Percentiles rank a stretch among this genome's conserved stretches.
phyloP scores from a whole-genome alignment of 1,140 invertebrate genomes.

The Cotesia glomerata region DNA sequence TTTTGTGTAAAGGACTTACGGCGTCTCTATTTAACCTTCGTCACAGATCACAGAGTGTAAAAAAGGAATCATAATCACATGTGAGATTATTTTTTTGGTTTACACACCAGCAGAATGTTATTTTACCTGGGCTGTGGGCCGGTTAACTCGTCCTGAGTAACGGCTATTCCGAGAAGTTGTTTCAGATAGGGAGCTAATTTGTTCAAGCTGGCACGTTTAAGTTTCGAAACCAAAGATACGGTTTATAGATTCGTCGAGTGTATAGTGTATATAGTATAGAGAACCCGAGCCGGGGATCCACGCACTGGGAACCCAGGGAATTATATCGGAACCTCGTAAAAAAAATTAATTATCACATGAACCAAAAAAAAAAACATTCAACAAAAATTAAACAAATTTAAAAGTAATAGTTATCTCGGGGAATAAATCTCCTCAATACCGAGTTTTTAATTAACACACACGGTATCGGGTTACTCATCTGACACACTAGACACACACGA shows the following conservation, averaged over 20 bases:
- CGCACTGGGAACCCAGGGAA: too few species aligned
- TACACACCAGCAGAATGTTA: conserved; percentile 28
- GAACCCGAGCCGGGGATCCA: background rate
- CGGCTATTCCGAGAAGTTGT: conserved; percentile 63
- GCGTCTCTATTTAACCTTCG: too few species aligned
- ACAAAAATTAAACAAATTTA: background rate
- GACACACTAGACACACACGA: too few species aligned
- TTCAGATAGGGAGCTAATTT: conserved; percentile 63
- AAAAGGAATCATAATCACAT: background rate
- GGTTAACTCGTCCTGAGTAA: conserved; percentile 53
- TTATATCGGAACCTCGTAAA: too few species aligned
- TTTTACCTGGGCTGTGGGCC: conserved; percentile 34
- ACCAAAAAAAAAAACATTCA: background rate
- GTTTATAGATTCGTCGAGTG: background rate
- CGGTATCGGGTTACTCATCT: too few species aligned
- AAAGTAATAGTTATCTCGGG: background rate
- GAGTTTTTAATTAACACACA: too few species aligned
- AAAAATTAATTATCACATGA: too few species aligned
- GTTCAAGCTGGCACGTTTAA: conserved; percentile 35
- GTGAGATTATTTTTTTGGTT: background rate
- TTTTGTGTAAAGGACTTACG: too few species aligned
- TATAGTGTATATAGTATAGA: background rate
- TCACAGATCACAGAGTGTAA: too few species aligned
- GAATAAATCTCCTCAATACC: too few species aligned
- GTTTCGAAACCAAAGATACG: conserved; percentile 5